Percentiles rank a stretch among this genome's conserved stretches.
phyloP scores from a whole-genome alignment of 2,797 vertebrate species.

The Poeciliopsis paucimaculata region DNA sequence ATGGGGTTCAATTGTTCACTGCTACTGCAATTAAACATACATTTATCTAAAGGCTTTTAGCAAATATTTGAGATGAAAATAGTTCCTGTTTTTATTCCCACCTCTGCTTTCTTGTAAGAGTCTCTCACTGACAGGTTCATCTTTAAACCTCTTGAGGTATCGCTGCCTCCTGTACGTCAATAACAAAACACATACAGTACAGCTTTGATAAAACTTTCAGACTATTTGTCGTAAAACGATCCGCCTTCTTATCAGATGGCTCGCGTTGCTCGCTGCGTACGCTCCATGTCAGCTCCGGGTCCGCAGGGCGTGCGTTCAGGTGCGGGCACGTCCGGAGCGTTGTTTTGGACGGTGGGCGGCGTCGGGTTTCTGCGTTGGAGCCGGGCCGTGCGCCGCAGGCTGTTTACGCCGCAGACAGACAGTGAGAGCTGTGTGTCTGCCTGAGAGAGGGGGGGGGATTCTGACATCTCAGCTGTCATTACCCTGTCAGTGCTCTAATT shows the following conservation, averaged over 20 bases:
- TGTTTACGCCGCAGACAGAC: constrained; percentile 69
- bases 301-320: constrained; percentile 35
- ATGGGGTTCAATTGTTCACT: too few species aligned
- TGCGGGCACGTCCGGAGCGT: constrained; percentile 44
- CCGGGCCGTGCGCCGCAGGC: constrained; percentile 59
- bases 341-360: constrained; percentile 43
- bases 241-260: constrained; percentile 6
- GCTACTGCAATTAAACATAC: neutral
- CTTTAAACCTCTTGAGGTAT: neutral
- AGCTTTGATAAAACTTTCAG: neutral
- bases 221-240: neutral
- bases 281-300: constrained; percentile 25
- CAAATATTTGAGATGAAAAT: neutral
- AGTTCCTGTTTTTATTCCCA: neutral
- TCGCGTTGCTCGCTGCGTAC: constrained; percentile 11
- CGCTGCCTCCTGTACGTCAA: neutral
- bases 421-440: constrained; percentile 70
- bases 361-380: constrained; percentile 67
- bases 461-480: constrained; percentile 77
- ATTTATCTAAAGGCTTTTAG: neutral
- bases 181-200: neutral
- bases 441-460: constrained; percentile 5
- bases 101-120: neutral
- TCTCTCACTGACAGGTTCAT: neutral
- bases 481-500: constrained; percentile 79